Evolutionary conservation across 2,113 vertebrate genomes (phyloP).

Genomic region (Indicator indicator): DNA sequence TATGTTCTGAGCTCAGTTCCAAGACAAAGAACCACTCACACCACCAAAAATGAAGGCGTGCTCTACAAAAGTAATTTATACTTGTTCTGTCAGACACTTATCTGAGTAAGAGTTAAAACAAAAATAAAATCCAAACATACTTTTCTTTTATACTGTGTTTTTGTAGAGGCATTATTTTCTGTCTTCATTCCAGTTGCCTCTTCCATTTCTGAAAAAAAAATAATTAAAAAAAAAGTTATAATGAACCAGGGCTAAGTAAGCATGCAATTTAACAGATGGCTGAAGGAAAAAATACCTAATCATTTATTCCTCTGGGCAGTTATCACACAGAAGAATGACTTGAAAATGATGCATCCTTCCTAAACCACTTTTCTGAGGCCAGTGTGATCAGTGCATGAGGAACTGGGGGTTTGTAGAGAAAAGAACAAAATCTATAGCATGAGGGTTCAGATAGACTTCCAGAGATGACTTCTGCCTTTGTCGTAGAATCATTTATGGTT

Average conservation of each 20-base stretch:
- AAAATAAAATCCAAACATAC: slow-evolving; percentile 61
- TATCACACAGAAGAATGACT: not conserved
- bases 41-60: not conserved
- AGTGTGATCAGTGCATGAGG: not conserved
- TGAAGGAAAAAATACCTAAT: not conserved
- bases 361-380: not conserved
- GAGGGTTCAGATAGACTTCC: not conserved
- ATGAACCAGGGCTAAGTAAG: not conserved
- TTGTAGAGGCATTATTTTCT: slow-evolving; percentile 34
- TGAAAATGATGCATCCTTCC: not conserved
- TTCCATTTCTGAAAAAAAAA: slow-evolving; percentile 82
- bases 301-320: not conserved
- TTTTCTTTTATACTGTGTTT: slow-evolving; percentile 72
- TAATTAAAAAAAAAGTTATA: not conserved
- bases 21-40: not conserved
- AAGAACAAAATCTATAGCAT: not conserved
- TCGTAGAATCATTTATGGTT: no score
- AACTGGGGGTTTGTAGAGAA: not conserved
- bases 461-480: not conserved
- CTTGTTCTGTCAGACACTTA: not conserved
- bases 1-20: not conserved
- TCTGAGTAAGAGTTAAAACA: not conserved
- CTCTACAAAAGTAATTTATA: not conserved
- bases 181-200: slow-evolving; percentile 62
- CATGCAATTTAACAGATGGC: not conserved